These are phyloP conservation scores for Drosophila leonis DNA, from an alignment of 2,888 invertebrate genomes.

Conservation along the genomic window DNA sequence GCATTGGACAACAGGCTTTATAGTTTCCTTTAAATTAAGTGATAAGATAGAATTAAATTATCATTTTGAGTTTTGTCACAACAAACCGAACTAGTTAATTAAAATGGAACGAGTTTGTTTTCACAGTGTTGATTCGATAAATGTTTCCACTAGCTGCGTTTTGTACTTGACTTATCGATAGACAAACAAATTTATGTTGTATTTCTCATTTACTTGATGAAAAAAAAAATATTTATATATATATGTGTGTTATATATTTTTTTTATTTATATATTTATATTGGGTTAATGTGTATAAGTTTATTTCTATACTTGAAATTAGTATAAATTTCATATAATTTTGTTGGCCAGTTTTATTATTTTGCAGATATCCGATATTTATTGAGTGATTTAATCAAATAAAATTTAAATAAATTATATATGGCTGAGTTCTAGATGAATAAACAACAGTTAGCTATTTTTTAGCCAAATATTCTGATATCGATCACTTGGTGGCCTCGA, in stretches of 20 bases:
- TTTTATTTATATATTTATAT: neutral
- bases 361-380: neutral
- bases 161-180: constrained; percentile 15
- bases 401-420: too few relatives aligned
- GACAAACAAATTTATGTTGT: neutral
- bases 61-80: constrained; percentile 56
- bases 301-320: neutral
- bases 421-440: neutral
- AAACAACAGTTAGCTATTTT: too few relatives aligned
- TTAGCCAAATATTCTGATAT: neutral
- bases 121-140: constrained; percentile 11
- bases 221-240: neutral
- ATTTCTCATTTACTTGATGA: neutral
- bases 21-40: constrained; percentile 24
- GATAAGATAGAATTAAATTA: constrained; percentile 54
- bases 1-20: constrained; percentile 21
- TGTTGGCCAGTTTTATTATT: neutral
- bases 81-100: constrained; percentile 45
- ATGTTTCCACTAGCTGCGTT: constrained; percentile 13
- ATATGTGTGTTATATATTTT: neutral
- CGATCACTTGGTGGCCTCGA: neutral
- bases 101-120: constrained; percentile 24
- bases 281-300: neutral
- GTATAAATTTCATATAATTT: neutral
- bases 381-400: too few relatives aligned